Conservation (phyloP, 2,888 invertebrate genomes). For the Synanthedon tipuliformis region DNA sequence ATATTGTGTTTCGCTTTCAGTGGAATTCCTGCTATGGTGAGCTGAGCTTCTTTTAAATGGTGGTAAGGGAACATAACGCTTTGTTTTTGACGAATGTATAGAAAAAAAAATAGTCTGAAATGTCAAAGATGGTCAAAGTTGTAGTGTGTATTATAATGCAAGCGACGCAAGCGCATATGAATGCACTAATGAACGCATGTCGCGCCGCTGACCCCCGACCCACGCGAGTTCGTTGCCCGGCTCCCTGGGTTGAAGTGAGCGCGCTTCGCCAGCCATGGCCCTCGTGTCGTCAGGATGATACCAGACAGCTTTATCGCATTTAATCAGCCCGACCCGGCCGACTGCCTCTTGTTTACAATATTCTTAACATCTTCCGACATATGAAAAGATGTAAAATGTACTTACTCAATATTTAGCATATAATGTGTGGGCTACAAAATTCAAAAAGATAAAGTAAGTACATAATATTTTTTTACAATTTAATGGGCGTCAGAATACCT, state of each 20-base stretch:
- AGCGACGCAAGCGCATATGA: constrained; percentile 32
- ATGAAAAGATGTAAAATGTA: background rate
- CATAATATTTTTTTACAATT: too few relatives aligned
- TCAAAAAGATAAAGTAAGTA: too few relatives aligned
- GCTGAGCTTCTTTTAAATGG: too few relatives aligned
- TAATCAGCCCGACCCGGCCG: constrained; percentile 29
- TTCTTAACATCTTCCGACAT: constrained; percentile 13
- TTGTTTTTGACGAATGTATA: too few relatives aligned
- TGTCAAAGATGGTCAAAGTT: too few relatives aligned
- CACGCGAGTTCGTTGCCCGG: constrained; percentile 61
- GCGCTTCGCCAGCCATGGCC: constrained; percentile 12
- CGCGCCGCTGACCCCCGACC: constrained; percentile 66
- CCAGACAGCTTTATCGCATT: constrained; percentile 43
- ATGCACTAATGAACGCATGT: constrained; percentile 57
- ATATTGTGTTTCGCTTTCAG: too few relatives aligned
- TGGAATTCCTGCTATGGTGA: too few relatives aligned
- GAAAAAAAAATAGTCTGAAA: too few relatives aligned
- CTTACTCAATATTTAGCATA: too few relatives aligned
- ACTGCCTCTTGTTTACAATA: constrained; percentile 29
- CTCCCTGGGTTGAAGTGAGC: constrained; percentile 12
- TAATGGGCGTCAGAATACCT: too few relatives aligned
- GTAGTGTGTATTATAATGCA: constrained; percentile 2
- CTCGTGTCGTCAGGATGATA: constrained; percentile 27
- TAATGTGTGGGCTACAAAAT: too few relatives aligned
- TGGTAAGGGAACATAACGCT: too few relatives aligned